A percentile compares a stretch with the other conserved stretches of the same genome.
Conservation (phyloP, 2,797 vertebrate species). For the Prionace glauca region DNA sequence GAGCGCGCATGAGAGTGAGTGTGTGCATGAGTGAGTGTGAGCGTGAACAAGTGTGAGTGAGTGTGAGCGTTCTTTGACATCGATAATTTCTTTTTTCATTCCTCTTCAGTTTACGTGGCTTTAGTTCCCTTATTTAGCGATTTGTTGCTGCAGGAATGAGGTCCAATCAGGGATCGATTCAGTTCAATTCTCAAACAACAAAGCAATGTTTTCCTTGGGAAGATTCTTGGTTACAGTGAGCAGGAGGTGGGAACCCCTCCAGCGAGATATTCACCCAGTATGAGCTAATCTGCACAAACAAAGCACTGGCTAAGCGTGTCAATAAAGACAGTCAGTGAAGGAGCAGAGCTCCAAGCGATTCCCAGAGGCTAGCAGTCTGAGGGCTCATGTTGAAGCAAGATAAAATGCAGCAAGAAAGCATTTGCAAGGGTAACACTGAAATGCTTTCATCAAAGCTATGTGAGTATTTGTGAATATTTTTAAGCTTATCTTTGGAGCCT, state of each 20-base stretch:
- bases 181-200: background rate
- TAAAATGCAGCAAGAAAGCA: background rate
- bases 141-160: background rate
- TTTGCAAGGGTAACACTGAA: background rate
- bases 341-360: background rate
- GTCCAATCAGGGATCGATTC: background rate
- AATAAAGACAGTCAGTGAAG: background rate
- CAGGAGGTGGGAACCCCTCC: slow-evolving; percentile 14
- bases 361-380: background rate
- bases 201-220: background rate
- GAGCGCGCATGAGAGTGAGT: too few relatives aligned
- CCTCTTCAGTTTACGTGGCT: background rate
- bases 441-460: background rate
- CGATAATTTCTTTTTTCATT: background rate
- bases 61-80: background rate
- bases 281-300: slow-evolving; percentile 16
- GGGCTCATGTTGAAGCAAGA: slow-evolving; percentile 12
- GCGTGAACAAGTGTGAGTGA: too few relatives aligned
- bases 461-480: background rate
- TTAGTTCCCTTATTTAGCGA: background rate
- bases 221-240: background rate
- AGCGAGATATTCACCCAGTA: slow-evolving; percentile 13
- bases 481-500: background rate
- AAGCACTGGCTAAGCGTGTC: background rate
- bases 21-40: too few relatives aligned